phyloP scores from a whole-genome alignment of 2,797 vertebrate genomes.

The Dicrostonyx torquatus region DNA sequence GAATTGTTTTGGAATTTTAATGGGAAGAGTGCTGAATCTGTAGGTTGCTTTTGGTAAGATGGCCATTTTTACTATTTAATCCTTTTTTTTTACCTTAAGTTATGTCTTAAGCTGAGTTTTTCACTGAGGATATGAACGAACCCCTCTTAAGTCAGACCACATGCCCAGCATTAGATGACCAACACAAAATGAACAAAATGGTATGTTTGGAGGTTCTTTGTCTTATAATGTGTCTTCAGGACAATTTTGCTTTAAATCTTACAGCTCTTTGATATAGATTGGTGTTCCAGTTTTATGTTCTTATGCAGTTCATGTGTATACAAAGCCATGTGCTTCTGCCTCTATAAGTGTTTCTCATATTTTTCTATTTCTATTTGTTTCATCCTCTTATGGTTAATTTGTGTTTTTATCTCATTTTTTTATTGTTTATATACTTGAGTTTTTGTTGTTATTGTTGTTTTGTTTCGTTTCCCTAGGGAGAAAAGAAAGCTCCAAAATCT shows the following conservation, averaged over 20 bases:
- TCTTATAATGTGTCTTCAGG: background rate
- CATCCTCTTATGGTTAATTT: background rate
- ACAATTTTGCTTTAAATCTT: too few relatives aligned
- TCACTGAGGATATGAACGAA: too few relatives aligned
- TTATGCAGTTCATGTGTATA: background rate
- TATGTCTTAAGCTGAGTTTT: background rate
- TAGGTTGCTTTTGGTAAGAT: too few relatives aligned
- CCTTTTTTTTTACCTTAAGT: background rate
- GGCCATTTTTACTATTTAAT: too few relatives aligned
- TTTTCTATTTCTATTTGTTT: background rate
- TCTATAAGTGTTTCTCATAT: background rate
- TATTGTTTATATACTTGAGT: background rate
- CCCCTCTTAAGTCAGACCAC: background rate
- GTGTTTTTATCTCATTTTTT: background rate
- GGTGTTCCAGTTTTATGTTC: background rate
- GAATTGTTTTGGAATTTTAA: too few relatives aligned
- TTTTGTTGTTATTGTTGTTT: background rate
- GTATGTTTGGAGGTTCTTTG: background rate
- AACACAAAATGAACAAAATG: background rate
- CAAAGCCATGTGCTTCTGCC: background rate
- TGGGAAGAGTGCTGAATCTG: too few relatives aligned
- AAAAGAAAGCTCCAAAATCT: background rate
- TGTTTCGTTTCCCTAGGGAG: background rate
- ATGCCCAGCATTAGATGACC: background rate
- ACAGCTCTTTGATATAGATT: background rate